A percentile compares a stretch with the other conserved stretches of the same genome.
Conservation (phyloP, 2,797 vertebrate genomes). For the Phalanger gymnotis region DNA sequence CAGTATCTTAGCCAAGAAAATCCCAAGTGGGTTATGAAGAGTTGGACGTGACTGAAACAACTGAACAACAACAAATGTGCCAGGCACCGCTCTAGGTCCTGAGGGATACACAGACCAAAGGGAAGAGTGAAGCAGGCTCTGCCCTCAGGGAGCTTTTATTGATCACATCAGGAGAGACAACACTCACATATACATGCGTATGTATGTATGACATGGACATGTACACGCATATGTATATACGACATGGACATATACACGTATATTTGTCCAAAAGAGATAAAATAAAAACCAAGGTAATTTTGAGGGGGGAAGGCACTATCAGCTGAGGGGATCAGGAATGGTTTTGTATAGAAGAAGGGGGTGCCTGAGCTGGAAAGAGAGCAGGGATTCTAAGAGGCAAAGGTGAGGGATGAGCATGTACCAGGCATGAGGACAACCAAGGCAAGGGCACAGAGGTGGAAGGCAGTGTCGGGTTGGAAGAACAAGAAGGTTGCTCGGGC, state of each 20-base stretch:
- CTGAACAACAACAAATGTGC: not conserved
- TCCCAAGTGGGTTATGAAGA: not conserved
- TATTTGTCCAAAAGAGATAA: not conserved
- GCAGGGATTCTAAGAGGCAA: not conserved
- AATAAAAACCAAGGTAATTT: not conserved
- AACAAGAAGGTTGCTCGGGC: not conserved
- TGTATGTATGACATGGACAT: too few relatives aligned
- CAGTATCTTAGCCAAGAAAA: not conserved
- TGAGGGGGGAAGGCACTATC: not conserved
- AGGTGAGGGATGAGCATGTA: not conserved
- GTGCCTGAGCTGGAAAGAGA: not conserved
- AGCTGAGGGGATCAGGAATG: not conserved
- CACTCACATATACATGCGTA: too few relatives aligned
- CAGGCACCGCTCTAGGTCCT: not conserved
- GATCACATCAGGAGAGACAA: not conserved
- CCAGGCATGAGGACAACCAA: not conserved
- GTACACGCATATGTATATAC: too few relatives aligned
- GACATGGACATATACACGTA: too few relatives aligned
- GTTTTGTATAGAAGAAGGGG: not conserved
- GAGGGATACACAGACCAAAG: too few relatives aligned
- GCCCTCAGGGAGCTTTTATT: too few relatives aligned
- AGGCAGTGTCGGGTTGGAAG: not conserved
- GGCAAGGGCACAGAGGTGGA: not conserved
- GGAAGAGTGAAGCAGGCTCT: too few relatives aligned
- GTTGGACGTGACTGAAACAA: not conserved